Evolutionary conservation across 2,113 vertebrate genomes (phyloP), one percentile per base, ranked within the genome.

Genomic region (Rhadina sibilatrix): DNA sequence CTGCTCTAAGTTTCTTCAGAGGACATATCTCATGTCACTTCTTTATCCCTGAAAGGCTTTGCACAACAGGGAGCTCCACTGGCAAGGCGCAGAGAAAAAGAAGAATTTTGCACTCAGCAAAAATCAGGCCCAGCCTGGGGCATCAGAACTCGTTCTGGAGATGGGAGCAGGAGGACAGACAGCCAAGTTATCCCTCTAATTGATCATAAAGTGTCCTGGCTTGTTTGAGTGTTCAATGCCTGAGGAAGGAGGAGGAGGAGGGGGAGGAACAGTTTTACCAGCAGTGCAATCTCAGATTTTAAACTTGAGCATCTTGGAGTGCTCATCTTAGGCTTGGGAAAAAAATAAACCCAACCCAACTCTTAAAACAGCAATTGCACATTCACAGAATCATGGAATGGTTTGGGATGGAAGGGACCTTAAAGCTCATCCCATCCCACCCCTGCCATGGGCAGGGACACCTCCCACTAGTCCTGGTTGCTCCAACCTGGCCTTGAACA

Each of bases 31-130:
- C 94, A 87, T 66, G 64, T n/a, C 77, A 33, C 35, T 49, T 46
- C 68, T 95, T 89, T 40, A 89, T 54, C 83, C 95, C 66, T 7
- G n/a, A 68, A 78, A 56, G 20, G 53, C 49, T 95, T 95, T 95
- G 87, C 96, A 94, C 89, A 95, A 95, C 72, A 79, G 19, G 5
- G 54, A 93, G 76, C 79, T 63, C 72, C 35, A 28, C 18, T 0
- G 11, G 83, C 69, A 78, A 92, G 64, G 54, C 0, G 3, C 25
- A 90, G 68, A 66, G 33, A 47, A 8, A 75, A 68, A 91, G 57
- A 28, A 90, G 84, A 94, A 60, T 79, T 78, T 19, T 78, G 60
- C 19, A 78, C 91, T 96, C 96, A 95, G 95, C 95, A 95, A 84
- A 83, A 94, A 78, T 15, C 95, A 87, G 65, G 8, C 80, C 69